These are phyloP conservation scores for Meghimatium bilineatum DNA, from an alignment of 2,888 invertebrate species.

Conservation along the genomic window DNA sequence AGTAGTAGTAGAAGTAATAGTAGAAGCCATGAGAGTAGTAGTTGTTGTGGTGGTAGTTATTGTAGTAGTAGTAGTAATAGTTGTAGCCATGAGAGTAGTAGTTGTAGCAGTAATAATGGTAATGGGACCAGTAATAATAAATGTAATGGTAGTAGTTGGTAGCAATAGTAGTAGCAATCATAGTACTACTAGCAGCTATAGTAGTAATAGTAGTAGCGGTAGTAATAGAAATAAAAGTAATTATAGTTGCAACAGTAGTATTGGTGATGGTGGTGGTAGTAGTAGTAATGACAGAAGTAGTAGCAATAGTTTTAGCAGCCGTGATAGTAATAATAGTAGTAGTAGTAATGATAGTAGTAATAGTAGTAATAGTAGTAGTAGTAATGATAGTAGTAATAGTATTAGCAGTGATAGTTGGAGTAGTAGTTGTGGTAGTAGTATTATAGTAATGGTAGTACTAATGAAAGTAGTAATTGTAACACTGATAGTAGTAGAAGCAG, in stretches of 20 bases:
- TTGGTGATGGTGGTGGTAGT: not conserved
- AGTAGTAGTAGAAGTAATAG: no score
- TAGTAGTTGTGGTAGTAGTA: not conserved
- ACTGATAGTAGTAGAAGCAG: no score
- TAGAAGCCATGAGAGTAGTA: not conserved
- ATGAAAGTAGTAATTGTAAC: no score
- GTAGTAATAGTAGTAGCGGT: not conserved
- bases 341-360: not conserved
- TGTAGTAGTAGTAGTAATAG: not conserved
- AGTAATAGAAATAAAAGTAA: not conserved
- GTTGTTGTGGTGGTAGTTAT: not conserved
- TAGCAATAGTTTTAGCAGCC: not conserved
- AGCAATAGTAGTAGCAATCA: not conserved
- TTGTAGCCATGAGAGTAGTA: not conserved
- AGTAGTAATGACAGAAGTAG: not conserved
- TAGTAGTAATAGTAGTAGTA: slow-evolving; percentile 7
- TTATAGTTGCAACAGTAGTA: not conserved
- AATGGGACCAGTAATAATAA: not conserved
- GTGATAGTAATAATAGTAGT: slow-evolving; percentile 1
- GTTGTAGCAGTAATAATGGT: no score
- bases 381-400: not conserved
- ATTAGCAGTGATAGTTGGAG: not conserved
- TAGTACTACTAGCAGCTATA: not conserved
- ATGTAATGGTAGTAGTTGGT: not conserved
- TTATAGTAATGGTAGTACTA: not conserved